phyloP scores from a whole-genome alignment of 2,113 vertebrate genomes.

The Tachuris rubrigastra region DNA sequence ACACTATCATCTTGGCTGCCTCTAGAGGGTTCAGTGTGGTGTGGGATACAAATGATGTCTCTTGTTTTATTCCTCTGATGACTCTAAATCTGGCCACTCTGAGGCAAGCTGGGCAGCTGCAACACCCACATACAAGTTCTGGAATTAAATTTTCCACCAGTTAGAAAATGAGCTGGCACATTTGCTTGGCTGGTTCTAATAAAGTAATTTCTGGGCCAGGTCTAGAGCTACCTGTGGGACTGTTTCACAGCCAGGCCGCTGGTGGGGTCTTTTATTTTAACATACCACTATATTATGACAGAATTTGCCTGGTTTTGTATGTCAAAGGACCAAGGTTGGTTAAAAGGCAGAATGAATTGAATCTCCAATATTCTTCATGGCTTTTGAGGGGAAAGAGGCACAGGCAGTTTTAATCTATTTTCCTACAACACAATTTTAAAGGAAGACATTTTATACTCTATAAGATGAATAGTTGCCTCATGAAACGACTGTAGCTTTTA shows the following conservation, averaged over 20 bases:
- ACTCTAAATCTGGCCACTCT: not conserved
- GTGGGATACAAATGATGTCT: not conserved
- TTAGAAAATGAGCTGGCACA: slow-evolving; percentile 64
- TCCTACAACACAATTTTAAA: not conserved
- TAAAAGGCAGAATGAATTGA: not conserved
- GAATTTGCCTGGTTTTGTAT: slow-evolving; percentile 28
- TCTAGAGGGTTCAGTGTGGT: not conserved
- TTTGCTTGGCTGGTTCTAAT: slow-evolving; percentile 44
- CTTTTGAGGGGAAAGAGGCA: not conserved
- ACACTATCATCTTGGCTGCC: not conserved
- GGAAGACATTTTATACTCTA: not conserved
- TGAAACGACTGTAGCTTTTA: not conserved
- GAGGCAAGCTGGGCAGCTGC: slow-evolving; percentile 12
- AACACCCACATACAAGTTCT: not conserved
- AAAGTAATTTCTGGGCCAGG: slow-evolving; percentile 13
- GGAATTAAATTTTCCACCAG: slow-evolving; percentile 32
- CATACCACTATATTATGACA: not conserved
- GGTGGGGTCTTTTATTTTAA: slow-evolving; percentile 33
- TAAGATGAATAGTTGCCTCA: not conserved
- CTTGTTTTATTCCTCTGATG: not conserved
- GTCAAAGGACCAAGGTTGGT: not conserved
- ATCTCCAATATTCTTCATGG: not conserved
- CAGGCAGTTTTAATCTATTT: not conserved
- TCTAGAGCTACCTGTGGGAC: slow-evolving; percentile 35
- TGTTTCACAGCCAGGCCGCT: slow-evolving; percentile 41